Percentiles rank a stretch among this genome's conserved stretches.
phyloP scores from a whole-genome alignment of 1,140 invertebrate species.

The Drosophila yakuba region DNA sequence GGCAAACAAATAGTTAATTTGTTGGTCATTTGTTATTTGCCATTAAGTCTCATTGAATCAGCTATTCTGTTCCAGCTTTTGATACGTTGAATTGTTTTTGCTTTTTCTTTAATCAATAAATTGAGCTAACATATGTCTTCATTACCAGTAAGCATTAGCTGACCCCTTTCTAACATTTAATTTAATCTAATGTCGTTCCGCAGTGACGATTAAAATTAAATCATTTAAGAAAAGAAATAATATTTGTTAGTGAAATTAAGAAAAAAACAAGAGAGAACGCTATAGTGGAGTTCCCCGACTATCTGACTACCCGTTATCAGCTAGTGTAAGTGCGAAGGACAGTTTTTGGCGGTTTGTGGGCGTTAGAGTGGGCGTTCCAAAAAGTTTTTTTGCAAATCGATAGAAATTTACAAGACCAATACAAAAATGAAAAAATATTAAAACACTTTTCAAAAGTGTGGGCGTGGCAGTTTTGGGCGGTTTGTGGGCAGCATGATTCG shows the following conservation, averaged over 20 bases:
- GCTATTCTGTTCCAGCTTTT: constrained; percentile 13
- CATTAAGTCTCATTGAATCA: constrained; percentile 73
- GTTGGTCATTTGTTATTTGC: constrained; percentile 80
- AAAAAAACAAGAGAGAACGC: too few relatives aligned
- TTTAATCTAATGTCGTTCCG: constrained; percentile 13
- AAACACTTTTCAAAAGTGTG: too few relatives aligned
- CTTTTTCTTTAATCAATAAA: constrained; percentile 63
- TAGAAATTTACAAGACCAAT: too few relatives aligned
- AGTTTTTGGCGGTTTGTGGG: too few relatives aligned
- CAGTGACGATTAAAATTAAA: neutral
- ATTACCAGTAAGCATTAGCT: constrained; percentile 34
- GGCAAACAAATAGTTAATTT: constrained; percentile 78
- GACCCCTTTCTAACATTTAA: neutral
- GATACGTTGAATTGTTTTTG: constrained; percentile 47
- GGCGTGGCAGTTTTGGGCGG: too few relatives aligned
- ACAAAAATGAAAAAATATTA: too few relatives aligned
- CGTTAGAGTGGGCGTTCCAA: too few relatives aligned
- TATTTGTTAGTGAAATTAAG: neutral
- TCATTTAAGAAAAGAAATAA: neutral
- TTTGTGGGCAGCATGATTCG: too few relatives aligned
- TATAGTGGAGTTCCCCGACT: too few relatives aligned
- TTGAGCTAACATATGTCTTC: constrained; percentile 66
- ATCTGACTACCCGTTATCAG: too few relatives aligned
- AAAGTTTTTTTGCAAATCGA: too few relatives aligned
- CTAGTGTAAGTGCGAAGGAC: too few relatives aligned